Percentiles rank a stretch among this genome's conserved stretches.
phyloP scores from a whole-genome alignment of 2,797 vertebrate species.

The Sylvilagus floridanus region DNA sequence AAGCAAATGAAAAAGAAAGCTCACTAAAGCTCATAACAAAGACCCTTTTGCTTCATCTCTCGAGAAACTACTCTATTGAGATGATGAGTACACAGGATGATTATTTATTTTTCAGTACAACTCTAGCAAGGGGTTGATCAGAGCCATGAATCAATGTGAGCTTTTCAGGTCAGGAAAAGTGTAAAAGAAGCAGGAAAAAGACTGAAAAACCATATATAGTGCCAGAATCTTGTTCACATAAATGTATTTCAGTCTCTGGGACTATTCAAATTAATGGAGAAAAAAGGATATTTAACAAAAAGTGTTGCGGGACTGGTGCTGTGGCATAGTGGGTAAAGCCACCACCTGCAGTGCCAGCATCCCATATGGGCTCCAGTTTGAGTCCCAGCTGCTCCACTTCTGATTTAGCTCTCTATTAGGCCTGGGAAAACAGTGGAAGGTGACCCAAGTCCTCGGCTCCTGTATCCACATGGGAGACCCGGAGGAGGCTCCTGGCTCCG shows the following conservation, averaged over 20 bases:
- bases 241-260: not conserved
- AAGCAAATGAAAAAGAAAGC: not conserved
- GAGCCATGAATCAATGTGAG: not conserved
- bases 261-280: constrained; percentile 7
- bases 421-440: too few species aligned
- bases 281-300: not conserved
- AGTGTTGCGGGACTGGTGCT: not conserved
- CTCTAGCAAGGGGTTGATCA: constrained; percentile 7
- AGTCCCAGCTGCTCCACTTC: too few species aligned
- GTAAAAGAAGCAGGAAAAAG: not conserved
- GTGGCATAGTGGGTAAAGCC: too few species aligned
- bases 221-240: not conserved
- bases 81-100: not conserved
- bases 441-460: too few species aligned
- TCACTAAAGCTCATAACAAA: not conserved
- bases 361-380: too few species aligned
- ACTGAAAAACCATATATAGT: not conserved
- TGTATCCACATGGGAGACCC: too few species aligned
- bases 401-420: too few species aligned
- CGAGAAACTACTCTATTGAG: not conserved
- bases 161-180: not conserved
- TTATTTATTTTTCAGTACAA: not conserved
- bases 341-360: too few species aligned
- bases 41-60: not conserved
- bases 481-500: too few species aligned